A percentile compares a stretch with the other conserved stretches of the same genome.
phyloP scores from a whole-genome alignment of 2,797 vertebrate genomes.

The Odontamblyopus rebecca region DNA sequence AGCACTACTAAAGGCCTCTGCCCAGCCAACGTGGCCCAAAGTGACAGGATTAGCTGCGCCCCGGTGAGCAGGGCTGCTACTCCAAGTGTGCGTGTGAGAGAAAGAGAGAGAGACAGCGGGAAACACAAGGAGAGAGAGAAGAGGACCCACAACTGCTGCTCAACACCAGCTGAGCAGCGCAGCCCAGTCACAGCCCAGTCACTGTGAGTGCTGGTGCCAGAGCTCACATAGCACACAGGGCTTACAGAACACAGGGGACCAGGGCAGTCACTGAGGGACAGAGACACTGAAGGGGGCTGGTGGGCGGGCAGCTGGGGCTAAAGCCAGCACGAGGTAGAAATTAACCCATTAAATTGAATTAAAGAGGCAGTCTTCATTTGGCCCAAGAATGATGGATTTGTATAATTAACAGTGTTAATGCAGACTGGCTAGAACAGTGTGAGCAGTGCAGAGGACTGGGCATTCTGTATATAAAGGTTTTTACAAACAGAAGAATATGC shows the following conservation, averaged over 20 bases:
- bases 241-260: slow-evolving; percentile 43
- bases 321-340: slow-evolving; percentile 80
- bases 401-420: slow-evolving; percentile 84
- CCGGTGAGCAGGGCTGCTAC: slow-evolving; percentile 78
- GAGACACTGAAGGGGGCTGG: slow-evolving; percentile 56
- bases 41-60: slow-evolving; percentile 84
- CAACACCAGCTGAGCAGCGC: slow-evolving; percentile 74
- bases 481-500: slow-evolving; percentile 32
- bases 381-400: slow-evolving; percentile 82
- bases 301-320: slow-evolving; percentile 72
- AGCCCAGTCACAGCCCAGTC: slow-evolving; percentile 58
- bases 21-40: slow-evolving; percentile 71
- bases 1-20: slow-evolving; percentile 69
- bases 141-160: slow-evolving; percentile 72
- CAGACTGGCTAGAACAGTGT: slow-evolving; percentile 69
- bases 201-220: slow-evolving; percentile 39
- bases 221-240: slow-evolving; percentile 54
- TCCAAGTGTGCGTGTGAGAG: slow-evolving; percentile 37
- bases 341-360: slow-evolving; percentile 86
- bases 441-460: slow-evolving; percentile 62
- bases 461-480: slow-evolving; percentile 32
- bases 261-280: slow-evolving; percentile 45
- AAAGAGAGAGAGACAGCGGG: slow-evolving; percentile 23
- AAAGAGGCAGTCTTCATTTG: slow-evolving; percentile 86
- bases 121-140: slow-evolving; percentile 42